Evolutionary conservation across 2,888 invertebrate species (phyloP).

Genomic region (Coronaproctus castanopsis): DNA sequence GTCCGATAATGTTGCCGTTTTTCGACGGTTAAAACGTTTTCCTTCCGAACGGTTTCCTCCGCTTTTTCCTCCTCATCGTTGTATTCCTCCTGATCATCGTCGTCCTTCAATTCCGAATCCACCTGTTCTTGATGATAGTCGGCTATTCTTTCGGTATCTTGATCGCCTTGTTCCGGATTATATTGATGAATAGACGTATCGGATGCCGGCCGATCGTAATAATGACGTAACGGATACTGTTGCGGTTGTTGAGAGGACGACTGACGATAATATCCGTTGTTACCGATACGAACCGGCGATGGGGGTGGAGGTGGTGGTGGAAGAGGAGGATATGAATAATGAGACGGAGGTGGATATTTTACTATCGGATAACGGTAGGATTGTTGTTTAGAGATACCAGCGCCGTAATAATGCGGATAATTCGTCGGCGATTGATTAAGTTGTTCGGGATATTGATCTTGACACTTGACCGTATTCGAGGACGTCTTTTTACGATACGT

Average conservation of each 20-base stretch:
- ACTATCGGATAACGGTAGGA: not conserved
- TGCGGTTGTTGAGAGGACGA: not conserved
- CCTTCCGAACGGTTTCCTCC: not conserved
- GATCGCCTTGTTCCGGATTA: not conserved
- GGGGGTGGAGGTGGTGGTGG: not conserved
- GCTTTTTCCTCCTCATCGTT: not conserved
- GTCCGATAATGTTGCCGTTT: too few relatives aligned
- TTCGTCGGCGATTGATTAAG: too few relatives aligned
- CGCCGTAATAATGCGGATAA: too few relatives aligned
- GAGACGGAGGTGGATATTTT: not conserved
- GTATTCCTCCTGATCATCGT: not conserved
- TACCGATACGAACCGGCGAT: not conserved
- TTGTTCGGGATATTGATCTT: not conserved
- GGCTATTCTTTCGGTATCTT: not conserved
- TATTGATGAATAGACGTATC: not conserved
- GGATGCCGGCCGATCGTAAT: too few relatives aligned
- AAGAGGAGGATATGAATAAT: not conserved
- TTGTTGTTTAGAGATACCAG: too few relatives aligned
- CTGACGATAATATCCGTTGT: not conserved
- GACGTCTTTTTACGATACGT: not conserved
- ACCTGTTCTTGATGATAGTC: not conserved
- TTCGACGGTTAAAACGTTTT: not conserved
- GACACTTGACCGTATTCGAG: not conserved
- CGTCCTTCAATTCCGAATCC: not conserved
- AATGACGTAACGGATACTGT: not conserved